Evolutionary conservation across 1,140 invertebrate species (phyloP), one percentile per base, ranked within the genome.

Genomic region (Helicoverpa armigera): DNA sequence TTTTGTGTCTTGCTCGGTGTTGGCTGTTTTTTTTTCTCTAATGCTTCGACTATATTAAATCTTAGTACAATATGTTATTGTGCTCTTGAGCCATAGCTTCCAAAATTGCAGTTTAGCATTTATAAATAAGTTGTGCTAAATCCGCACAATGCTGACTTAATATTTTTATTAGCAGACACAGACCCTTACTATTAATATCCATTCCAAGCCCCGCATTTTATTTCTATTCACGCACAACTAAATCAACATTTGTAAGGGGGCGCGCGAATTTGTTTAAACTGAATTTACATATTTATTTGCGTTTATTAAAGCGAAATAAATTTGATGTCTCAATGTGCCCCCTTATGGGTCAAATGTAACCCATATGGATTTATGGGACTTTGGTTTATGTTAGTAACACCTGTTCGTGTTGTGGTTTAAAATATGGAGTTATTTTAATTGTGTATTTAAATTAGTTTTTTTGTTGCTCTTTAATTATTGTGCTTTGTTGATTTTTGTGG

Each of bases 281-380:
- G 80, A 82, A 91, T 92, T 91, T 88, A 87, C 89, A 91, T 90
- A 82, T 84, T 76, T 86, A 87, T 90, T 90, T 88, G 88, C 86
- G 86, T 89, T 73, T 86, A 91, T 91, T 91, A 91, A 89, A 89
- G 72, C 73, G 83, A 85, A 86, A 91, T 91, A 88, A 89, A 90
- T 90, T 87, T 88, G 84, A 91, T 87, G 76, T 54, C 63, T 78
- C 51, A 35, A 78, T 78, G 51, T 67, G 29, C 16, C 69, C 69
- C 69, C 69, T 58, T 29, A 3, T 11, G 11, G 12, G 16, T 11
- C 13, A 58, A 67, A 54, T 54, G 12, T 35, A 54, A 56, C 69
- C 16, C 65, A 54, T 77, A 77, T 77, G 61, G 50, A 65, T 48
- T 79, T 79, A 79, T 79, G 63, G 53, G 18, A 29, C 54, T 60